Base-by-base conservation (phyloP, 2,113 vertebrate genomes). In the Brachyistius frenatus region DNA sequence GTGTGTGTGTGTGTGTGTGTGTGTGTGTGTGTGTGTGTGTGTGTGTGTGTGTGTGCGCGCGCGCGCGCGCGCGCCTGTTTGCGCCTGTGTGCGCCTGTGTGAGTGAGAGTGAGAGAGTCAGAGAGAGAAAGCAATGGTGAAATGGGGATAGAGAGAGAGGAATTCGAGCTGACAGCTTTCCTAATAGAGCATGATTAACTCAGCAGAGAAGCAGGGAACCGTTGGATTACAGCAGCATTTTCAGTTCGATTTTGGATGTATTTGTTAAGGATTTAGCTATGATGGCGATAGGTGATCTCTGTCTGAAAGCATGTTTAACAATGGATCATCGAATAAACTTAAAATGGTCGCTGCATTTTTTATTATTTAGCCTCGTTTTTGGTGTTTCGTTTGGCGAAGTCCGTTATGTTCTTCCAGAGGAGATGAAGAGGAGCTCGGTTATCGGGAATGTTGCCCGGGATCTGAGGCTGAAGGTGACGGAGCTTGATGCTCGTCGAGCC, bases 381-480 rank as follows among this genome's bases (percentile, higher is more conserved):
- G 66, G 10, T 5, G 3, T 72, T 58, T 81, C 86, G 7, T 74
- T 39, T 69, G 93, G 89, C 61, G 91, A 94, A 60, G 85, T 94
- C 16, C 87, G 86, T 41, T 95, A 92, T 33, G 76, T 92, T 58
- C 78, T 93, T 54, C 92, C 92, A 53, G 94, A 95, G 72, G 94
- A 95, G 77, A 90, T 91, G 90, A 83, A 88, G 71, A 88, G 52
- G 10, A 86, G 91, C 0, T 91, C 91, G 2, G 76, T 94, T 15
- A 92, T 95, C 36, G 93, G 93, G 1, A 93, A 93, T 62, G 73
- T 95, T 35, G 93, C 92, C 0, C 74, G 49, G 56, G 94, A 95
- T 89, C 84, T 94, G 35, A 86, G 86, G 13, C 80, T 94, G 44
- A 33, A 88, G 58, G 71, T 82, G 52, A 61, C 41, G 1, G 82